Conservation (phyloP, 2,113 vertebrate species). For the Equus przewalskii region DNA sequence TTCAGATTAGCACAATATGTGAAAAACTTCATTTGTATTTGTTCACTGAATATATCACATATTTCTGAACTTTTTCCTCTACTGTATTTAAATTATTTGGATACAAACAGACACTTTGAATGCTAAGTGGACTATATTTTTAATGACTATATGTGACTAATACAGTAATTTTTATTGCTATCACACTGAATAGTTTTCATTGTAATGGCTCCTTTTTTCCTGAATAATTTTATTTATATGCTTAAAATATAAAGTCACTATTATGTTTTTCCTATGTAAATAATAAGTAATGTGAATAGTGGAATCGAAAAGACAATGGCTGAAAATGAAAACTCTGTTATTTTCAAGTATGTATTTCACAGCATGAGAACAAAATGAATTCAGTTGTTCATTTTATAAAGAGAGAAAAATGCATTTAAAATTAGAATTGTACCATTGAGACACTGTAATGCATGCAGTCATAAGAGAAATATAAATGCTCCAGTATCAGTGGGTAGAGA, state of each 20-base stretch:
- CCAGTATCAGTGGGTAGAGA: not conserved
- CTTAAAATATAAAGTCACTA: slow-evolving; percentile 21
- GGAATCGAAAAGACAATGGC: not conserved
- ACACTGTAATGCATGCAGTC: slow-evolving; percentile 3
- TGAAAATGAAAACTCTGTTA: slow-evolving; percentile 40
- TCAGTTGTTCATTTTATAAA: slow-evolving; percentile 65
- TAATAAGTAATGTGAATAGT: slow-evolving; percentile 32
- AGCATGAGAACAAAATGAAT: slow-evolving; percentile 55
- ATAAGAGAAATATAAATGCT: slow-evolving; percentile 51
- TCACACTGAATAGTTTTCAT: not conserved
- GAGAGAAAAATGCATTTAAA: slow-evolving; percentile 67
- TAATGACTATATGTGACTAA: not conserved
- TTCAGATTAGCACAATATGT: not conserved
- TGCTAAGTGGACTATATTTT: not conserved
- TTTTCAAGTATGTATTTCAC: slow-evolving; percentile 63
- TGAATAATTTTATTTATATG: slow-evolving; percentile 45
- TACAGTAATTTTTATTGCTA: slow-evolving; percentile 4
- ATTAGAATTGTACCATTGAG: slow-evolving; percentile 55
- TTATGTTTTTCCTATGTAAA: slow-evolving; percentile 33
- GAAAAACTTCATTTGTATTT: not conserved
- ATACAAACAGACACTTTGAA: not conserved
- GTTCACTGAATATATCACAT: not conserved
- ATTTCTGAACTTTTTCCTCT: not conserved
- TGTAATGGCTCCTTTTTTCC: not conserved
- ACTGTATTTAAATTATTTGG: not conserved